phyloP scores from a whole-genome alignment of 2,113 vertebrate genomes.

The Prochilodus magdalenae region DNA sequence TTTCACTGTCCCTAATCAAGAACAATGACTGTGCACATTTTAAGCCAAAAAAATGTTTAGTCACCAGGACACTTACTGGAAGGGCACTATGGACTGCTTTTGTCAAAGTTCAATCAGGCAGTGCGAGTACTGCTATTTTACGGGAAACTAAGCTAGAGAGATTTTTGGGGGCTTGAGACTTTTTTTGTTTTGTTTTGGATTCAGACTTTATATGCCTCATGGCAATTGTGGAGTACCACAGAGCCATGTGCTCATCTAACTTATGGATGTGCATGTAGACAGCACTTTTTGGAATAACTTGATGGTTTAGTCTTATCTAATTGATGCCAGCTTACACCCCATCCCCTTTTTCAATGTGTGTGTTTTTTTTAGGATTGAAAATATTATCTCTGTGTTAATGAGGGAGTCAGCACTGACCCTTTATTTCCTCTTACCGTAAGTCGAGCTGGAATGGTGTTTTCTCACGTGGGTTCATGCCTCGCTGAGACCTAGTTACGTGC shows the following conservation, averaged over 20 bases:
- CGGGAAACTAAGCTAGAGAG: conserved; percentile 4
- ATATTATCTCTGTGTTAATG: conserved; percentile 2
- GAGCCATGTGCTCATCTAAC: neutral
- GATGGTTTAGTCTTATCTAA: neutral
- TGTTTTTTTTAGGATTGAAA: neutral
- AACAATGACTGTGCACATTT: conserved; percentile 12
- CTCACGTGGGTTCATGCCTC: conserved; percentile 22
- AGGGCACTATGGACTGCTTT: neutral
- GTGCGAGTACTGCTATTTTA: neutral
- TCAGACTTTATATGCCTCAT: neutral
- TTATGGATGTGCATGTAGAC: neutral
- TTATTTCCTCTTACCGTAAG: conserved; percentile 23
- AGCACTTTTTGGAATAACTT: neutral
- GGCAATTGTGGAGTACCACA: neutral
- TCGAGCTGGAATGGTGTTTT: neutral
- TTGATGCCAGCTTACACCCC: conserved; percentile 33
- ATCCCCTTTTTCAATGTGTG: neutral
- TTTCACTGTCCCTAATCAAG: neutral
- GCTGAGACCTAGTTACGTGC: conserved; percentile 45
- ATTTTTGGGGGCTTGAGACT: neutral
- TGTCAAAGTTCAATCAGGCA: conserved; percentile 6
- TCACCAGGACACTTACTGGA: conserved; percentile 13
- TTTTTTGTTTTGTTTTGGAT: neutral
- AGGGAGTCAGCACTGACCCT: neutral
- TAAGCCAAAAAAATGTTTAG: conserved; percentile 29